Evolutionary conservation across 2,888 invertebrate species (phyloP).

Genomic region (Synanthedon vespiformis): DNA sequence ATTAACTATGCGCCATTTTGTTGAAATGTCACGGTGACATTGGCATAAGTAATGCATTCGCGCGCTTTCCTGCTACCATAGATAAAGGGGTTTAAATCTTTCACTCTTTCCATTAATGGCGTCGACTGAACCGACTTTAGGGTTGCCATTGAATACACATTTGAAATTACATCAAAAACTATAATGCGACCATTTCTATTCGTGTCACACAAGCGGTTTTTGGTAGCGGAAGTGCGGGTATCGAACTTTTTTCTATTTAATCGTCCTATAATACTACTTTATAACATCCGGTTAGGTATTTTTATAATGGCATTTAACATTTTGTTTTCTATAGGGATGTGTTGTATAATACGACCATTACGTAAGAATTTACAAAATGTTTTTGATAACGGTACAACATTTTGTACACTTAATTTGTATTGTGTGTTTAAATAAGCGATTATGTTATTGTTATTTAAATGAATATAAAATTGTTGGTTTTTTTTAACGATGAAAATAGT

Average conservation of each 20-base stretch:
- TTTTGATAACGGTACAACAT: conserved; percentile 18
- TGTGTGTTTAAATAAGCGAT: conserved; percentile 29
- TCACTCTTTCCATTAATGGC: conserved; percentile 10
- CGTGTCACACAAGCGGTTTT: conserved; percentile 32
- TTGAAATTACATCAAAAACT: conserved; percentile 3
- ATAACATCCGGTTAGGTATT: conserved; percentile 39
- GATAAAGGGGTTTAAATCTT: conserved; percentile 42
- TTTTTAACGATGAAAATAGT: too few relatives aligned
- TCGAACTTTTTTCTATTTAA: conserved; percentile 34
- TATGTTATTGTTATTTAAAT: conserved; percentile 8
- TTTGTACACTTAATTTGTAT: conserved; percentile 10
- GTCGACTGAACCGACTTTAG: conserved; percentile 14
- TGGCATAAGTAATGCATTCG: conserved; percentile 22
- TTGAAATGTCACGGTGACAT: conserved; percentile 48
- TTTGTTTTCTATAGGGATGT: conserved; percentile 21
- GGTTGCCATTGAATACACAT: conserved; percentile 11
- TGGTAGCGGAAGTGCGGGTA: conserved; percentile 32
- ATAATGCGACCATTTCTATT: conserved; percentile 54
- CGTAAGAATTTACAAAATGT: conserved; percentile 11
- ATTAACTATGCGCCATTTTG: conserved; percentile 26
- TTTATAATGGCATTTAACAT: conserved; percentile 1
- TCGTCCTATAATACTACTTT: conserved; percentile 39
- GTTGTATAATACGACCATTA: conserved; percentile 6
- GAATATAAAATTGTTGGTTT: too few relatives aligned
- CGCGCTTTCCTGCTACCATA: conserved; percentile 38